Evolutionary conservation across 1,140 invertebrate species (phyloP), one percentile per base, ranked within the genome.

Genomic region (Brachionus koreanus): DNA sequence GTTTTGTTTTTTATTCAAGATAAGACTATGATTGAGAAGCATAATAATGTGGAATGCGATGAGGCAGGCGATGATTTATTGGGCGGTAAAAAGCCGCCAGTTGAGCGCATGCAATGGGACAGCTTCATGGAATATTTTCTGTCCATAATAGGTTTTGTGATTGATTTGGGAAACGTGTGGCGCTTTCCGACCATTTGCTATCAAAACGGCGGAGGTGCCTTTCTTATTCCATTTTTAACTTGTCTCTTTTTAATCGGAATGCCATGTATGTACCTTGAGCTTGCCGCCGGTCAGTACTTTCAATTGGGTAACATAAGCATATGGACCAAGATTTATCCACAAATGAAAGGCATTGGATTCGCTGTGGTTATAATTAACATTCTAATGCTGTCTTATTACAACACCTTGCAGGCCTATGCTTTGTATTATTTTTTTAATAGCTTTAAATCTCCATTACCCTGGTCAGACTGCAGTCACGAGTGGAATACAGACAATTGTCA

Each of bases 401-500:
- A 89, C 81, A 88, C 89, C 5, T 86, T 90, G 23, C 87, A 89
- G 39, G 85, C 88, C 4, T 87, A 88, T 87, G 85, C 87, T 0
- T 76, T 89, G 35, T 88, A 87, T 83, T 89, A 88, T 83, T 83
- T 89, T 10, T 85, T 87, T 69, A 83, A 85, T 6, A 87, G 87
- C n/a, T 88, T 89, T 83, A 85, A 83, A 7, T 63, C 84, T 9
- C 84, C 85, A 10, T 83, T 90, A 6, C 88, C 89, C 0, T 90
- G 90, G 90, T 86, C 85, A 12, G 84, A 82, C 12, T 90, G 90
- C 83, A 86, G 86, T 42, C 89, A 90, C 76, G 42, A 77, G 6
- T 90, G 90, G 90, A 90, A 90, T 83, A 88, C 88, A 0, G 77
- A 83, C n/a, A 83, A 85, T 33, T 86, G 86, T 67, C 83, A 7